Evolutionary conservation across 2,113 vertebrate genomes (phyloP).

Genomic region (Gadus chalcogrammus): DNA sequence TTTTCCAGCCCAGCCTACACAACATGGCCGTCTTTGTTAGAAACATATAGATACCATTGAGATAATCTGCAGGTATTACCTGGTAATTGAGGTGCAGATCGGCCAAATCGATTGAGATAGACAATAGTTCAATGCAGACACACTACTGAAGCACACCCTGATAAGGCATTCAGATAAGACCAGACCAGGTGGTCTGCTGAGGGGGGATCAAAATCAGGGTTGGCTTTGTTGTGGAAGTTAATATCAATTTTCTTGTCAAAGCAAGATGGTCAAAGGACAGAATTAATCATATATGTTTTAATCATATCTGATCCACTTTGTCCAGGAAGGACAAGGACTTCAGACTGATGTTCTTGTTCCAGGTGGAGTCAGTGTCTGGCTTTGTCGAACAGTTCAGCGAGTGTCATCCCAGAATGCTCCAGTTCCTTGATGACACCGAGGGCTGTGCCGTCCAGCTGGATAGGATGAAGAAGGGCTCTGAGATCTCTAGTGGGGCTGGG

Average conservation of each 20-base stretch:
- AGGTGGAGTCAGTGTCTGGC: not conserved
- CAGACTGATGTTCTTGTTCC: slow-evolving; percentile 37
- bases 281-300: too few species aligned
- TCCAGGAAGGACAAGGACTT: slow-evolving; percentile 39
- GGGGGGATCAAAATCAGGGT: too few species aligned
- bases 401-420: too few species aligned
- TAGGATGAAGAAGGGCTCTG: slow-evolving; percentile 45
- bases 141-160: too few species aligned
- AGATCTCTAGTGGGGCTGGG: slow-evolving; percentile 45
- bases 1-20: slow-evolving; percentile 56
- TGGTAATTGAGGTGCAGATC: too few species aligned
- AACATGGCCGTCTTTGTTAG: slow-evolving; percentile 62
- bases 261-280: too few species aligned
- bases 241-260: too few species aligned
- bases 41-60: slow-evolving; percentile 55
- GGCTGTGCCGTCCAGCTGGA: slow-evolving; percentile 44
- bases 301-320: not conserved
- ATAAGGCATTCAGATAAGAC: too few species aligned
- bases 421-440: slow-evolving; percentile 27
- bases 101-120: too few species aligned
- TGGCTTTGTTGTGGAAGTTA: too few species aligned
- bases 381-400: slow-evolving; percentile 35
- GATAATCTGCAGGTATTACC: slow-evolving; percentile 40
- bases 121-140: too few species aligned
- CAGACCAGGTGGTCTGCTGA: too few species aligned